phyloP scores from a whole-genome alignment of 2,888 invertebrate genomes.

The Saturnia japonica region DNA sequence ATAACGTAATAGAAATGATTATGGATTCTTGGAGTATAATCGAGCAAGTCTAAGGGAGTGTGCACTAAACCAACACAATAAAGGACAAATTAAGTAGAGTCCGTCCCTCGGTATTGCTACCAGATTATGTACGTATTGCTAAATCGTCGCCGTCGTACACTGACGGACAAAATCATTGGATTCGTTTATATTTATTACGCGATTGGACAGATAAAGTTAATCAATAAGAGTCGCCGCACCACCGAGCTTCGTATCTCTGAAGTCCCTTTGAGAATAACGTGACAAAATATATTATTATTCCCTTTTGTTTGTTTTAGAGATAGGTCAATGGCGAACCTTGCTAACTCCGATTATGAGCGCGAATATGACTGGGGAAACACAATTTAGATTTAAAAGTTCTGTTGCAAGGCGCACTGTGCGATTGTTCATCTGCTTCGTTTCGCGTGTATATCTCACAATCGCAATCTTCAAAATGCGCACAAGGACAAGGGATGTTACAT shows the following conservation, averaged over 20 bases:
- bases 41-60: constrained; percentile 8
- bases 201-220: background rate
- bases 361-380: too few relatives aligned
- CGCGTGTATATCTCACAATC: too few relatives aligned
- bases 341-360: too few relatives aligned
- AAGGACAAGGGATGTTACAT: too few relatives aligned
- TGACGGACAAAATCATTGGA: constrained; percentile 24
- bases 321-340: too few relatives aligned
- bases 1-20: background rate
- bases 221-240: background rate
- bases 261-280: background rate
- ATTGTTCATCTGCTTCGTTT: too few relatives aligned
- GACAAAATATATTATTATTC: background rate
- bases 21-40: constrained; percentile 1
- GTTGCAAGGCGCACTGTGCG: too few relatives aligned
- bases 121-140: constrained; percentile 27
- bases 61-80: constrained; percentile 49
- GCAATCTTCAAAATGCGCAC: too few relatives aligned
- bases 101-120: constrained; percentile 31
- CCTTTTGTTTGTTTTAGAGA: too few relatives aligned
- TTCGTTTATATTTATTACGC: background rate
- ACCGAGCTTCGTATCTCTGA: background rate
- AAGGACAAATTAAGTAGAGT: constrained; percentile 63
- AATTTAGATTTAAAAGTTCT: too few relatives aligned
- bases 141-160: constrained; percentile 4